A percentile compares a stretch with the other conserved stretches of the same genome.
Conservation (phyloP, 1,140 invertebrate species). For the Leptoteleia sp. region DNA sequence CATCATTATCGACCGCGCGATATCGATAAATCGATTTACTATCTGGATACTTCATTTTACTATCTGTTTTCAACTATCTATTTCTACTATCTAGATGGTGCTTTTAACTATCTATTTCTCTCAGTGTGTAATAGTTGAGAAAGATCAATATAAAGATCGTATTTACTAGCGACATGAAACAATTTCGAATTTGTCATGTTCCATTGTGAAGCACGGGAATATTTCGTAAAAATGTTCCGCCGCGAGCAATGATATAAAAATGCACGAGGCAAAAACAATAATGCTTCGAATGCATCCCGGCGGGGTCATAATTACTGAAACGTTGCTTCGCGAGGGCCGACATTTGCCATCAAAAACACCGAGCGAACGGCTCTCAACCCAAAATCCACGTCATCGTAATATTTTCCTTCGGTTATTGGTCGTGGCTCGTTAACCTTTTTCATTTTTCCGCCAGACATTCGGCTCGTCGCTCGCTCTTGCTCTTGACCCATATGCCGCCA, state of each 20-base stretch:
- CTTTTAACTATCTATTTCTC: no score
- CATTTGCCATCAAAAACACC: conserved; percentile 4
- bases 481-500: conserved; percentile 48
- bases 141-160: conserved; percentile 2
- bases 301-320: conserved; percentile 21
- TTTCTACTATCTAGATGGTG: no score
- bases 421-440: conserved; percentile 46
- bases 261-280: conserved; percentile 15
- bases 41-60: no score
- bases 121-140: no score
- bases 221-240: neutral
- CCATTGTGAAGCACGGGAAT: conserved; percentile 5
- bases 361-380: conserved; percentile 17
- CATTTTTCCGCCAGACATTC: conserved; percentile 34
- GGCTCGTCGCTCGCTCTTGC: conserved; percentile 12
- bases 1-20: no score
- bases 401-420: conserved; percentile 47
- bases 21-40: no score
- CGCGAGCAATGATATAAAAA: conserved; percentile 16
- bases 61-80: no score
- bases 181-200: no score
- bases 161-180: neutral
- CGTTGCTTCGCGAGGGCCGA: neutral
- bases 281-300: conserved; percentile 4
- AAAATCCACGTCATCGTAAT: conserved; percentile 14